Base-by-base conservation (phyloP, 2,113 vertebrate species). In the Sorex fumeus region DNA sequence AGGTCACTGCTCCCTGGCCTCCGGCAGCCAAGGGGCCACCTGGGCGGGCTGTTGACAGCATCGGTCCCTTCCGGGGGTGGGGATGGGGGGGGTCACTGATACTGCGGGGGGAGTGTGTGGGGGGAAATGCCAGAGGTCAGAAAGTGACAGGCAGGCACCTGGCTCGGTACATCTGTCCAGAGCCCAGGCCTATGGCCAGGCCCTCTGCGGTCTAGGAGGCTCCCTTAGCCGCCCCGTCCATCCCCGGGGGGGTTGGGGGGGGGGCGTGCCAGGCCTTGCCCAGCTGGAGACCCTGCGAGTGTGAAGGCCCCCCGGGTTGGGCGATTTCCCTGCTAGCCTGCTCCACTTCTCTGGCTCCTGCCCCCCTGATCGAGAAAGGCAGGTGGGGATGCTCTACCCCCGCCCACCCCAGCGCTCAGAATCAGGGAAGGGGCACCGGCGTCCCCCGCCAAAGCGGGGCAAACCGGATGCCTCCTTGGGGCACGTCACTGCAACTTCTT, bases 1-100 rank as follows among this genome's bases (percentile, higher is more conserved):
- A 82, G 93, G 36, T 77, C 70, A 72, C 4, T 71, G 36, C 13
- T 53, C 64, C n/a, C n/a, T n/a, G n/a, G n/a, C n/a, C n/a, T n/a
- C n/a, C n/a, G n/a, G n/a, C n/a, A n/a, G n/a, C n/a, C n/a, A n/a
- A n/a, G n/a, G n/a, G n/a, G n/a, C n/a, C n/a, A n/a, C n/a, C n/a
- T n/a, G 6, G 45, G 45, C 45, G 45, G 6, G 45, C 6, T 47
- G 45, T 47, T 47, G 6, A 47, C 45, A 47, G 45, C 6, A 6
- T 47, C 45, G 45, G 45, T 47, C 11, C 45, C 45, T 47, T 47
- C 45, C 45, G 45, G 45, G 45, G 11, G 45, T 6, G 45, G n/a
- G n/a, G n/a, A n/a, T n/a, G 11, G 45, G 45, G 45, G 45, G 45
- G 6, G 11, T 47, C 45, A 47, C 45, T 11, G 45, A 47, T 11